Base-by-base conservation (phyloP, 2,113 vertebrate species). In the Amia ocellicauda region DNA sequence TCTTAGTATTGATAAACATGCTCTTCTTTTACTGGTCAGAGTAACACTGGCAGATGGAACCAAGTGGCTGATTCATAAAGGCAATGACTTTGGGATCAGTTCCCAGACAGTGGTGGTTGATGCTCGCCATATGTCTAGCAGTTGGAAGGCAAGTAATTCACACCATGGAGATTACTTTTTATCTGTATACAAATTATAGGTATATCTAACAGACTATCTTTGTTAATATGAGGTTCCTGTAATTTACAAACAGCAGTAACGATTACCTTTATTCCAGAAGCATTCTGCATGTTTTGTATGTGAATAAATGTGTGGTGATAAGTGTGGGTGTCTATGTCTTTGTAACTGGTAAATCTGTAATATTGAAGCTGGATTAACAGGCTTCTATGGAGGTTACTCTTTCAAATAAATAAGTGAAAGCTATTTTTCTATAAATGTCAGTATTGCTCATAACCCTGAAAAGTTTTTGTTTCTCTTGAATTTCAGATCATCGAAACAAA, bases 61-160 rank as follows among this genome's bases (percentile, higher is more conserved):
- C 2, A 7, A 24, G 62, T 87, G 72, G 74, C 69, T 87, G 16
- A n/a, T 87, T 45, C 85, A 87, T 40, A 85, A 87, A 72, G 83
- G 82, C 49, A 1, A 16, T 0, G 2, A 24, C 2, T 81, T 20
- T 16, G 84, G 85, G 2, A 5, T 19, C 0, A 55, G 40, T 14
- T 78, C 72, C 7, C 40, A 82, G 29, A 85, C 85, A 0, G 84
- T 85, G 28, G 85, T 81, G 62, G 73, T 74, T 2, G 36, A 42
- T 7, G 82, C 76, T 0, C 5, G 3, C 4, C 75, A 82, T 73
- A 86, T 88, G 85, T 58, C 69, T 61, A 2, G 0, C 0, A 20
- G 0, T 0, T 88, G 86, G 85, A 3, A 1, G 68, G 85, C 74
- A 64, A 62, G 63, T 54, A 54, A 28, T 45, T 14, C 2, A n/a